Evolutionary conservation across 1,140 invertebrate genomes (phyloP).

Genomic region (Pachypeltis micranthus): DNA sequence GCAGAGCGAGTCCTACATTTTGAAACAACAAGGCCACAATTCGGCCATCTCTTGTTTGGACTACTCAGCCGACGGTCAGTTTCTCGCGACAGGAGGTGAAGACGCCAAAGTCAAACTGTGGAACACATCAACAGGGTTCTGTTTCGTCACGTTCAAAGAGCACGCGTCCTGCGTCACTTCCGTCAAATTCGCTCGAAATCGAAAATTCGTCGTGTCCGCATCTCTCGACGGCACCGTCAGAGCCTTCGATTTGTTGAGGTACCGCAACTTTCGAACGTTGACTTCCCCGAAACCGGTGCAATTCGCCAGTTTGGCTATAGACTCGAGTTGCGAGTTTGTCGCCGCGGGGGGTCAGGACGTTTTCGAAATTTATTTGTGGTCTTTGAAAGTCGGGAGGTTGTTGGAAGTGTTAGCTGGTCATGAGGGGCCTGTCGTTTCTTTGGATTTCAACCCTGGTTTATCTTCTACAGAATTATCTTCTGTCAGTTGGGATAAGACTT

Average conservation of each 20-base stretch:
- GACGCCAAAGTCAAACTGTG: conserved; percentile 95
- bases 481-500: conserved; percentile 87
- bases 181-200: conserved; percentile 75
- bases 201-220: conserved; percentile 81
- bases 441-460: conserved; percentile 66
- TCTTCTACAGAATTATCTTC: conserved; percentile 67
- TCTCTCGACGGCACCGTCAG: conserved; percentile 91
- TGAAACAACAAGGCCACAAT: conserved; percentile 94
- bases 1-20: conserved; percentile 96
- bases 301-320: conserved; percentile 83
- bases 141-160: conserved; percentile 87
- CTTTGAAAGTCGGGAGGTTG: conserved; percentile 76
- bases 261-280: conserved; percentile 93
- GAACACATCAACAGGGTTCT: conserved; percentile 83
- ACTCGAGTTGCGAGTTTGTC: conserved; percentile 79
- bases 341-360: conserved; percentile 85
- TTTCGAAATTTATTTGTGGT: conserved; percentile 94
- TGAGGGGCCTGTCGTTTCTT: conserved; percentile 72
- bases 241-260: conserved; percentile 86
- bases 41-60: conserved; percentile 75
- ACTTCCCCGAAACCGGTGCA: conserved; percentile 81
- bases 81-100: conserved; percentile 83
- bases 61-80: conserved; percentile 84
- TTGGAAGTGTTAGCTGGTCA: conserved; percentile 86
- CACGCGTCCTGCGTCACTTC: conserved; percentile 71